These are phyloP conservation scores for Zaprionus lachaisei DNA, from an alignment of 1,140 invertebrate genomes.

Conservation along the genomic window DNA sequence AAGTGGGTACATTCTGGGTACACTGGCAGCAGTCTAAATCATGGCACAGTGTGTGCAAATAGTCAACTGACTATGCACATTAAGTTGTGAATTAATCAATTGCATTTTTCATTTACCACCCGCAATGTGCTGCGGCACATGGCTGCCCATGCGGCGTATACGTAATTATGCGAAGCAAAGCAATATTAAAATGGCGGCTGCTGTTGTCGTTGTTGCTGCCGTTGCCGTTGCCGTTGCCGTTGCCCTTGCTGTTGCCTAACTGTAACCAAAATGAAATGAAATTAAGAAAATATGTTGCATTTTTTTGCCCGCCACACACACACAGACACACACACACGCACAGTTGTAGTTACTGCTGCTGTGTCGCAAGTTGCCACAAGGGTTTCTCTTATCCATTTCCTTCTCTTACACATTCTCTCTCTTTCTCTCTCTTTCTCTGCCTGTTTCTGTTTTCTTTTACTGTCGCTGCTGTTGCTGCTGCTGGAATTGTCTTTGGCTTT, in stretches of 20 bases:
- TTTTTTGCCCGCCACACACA: conserved; percentile 28
- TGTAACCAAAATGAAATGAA: conserved; percentile 65
- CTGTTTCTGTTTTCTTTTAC: not conserved
- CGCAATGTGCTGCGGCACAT: conserved; percentile 41
- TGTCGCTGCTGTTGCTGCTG: conserved; percentile 17
- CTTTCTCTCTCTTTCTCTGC: not conserved
- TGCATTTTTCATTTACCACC: conserved; percentile 69
- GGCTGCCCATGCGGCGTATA: conserved; percentile 66
- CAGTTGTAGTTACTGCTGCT: conserved; percentile 14
- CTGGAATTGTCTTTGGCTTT: conserved; percentile 62
- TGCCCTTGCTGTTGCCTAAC: not conserved
- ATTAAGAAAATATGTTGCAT: conserved; percentile 79
- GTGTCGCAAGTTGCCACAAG: conserved; percentile 51
- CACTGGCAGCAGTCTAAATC: not conserved
- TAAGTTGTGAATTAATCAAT: conserved; percentile 71
- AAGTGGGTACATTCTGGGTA: not conserved
- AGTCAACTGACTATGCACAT: conserved; percentile 11
- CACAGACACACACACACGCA: conserved; percentile 34
- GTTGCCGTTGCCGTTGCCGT: not conserved
- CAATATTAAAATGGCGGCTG: conserved; percentile 64
- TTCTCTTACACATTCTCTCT: not conserved
- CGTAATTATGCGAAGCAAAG: conserved; percentile 65
- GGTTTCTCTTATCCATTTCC: not conserved
- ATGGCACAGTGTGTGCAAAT: conserved; percentile 1
- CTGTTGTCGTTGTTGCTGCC: not conserved